Conservation (phyloP, 2,113 vertebrate genomes). For the Lonchura striata region DNA sequence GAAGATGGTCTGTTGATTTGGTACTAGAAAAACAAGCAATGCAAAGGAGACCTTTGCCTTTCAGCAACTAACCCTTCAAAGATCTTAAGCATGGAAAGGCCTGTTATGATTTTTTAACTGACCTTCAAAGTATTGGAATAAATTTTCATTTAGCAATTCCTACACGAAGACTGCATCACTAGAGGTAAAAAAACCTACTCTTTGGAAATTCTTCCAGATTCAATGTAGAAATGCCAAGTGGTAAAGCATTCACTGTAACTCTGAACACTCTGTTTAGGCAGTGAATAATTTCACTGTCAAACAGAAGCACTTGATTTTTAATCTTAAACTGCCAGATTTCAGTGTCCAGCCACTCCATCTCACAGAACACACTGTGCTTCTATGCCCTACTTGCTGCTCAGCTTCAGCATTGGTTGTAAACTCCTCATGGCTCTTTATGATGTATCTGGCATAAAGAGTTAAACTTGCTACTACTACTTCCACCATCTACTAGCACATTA, state of each 20-base stretch:
- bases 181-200: background rate
- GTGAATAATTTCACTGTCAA: background rate
- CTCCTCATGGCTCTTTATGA: background rate
- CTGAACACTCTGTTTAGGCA: background rate
- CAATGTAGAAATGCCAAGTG: background rate
- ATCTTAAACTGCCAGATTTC: background rate
- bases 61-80: background rate
- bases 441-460: background rate
- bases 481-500: background rate
- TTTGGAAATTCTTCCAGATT: background rate
- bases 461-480: background rate
- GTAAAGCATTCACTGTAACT: background rate
- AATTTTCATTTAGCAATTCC: background rate
- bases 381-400: background rate
- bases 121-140: background rate
- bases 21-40: background rate
- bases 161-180: background rate
- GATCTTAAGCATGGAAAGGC: background rate
- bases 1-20: background rate
- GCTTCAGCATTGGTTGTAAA: conserved; percentile 11
- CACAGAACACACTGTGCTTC: background rate
- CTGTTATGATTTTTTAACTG: background rate
- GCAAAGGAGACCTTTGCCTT: background rate
- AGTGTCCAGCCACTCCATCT: background rate
- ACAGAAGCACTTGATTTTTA: background rate